Evolutionary conservation across 2,797 vertebrate genomes (phyloP).

Genomic region (Muraenolepis orangiensis): DNA sequence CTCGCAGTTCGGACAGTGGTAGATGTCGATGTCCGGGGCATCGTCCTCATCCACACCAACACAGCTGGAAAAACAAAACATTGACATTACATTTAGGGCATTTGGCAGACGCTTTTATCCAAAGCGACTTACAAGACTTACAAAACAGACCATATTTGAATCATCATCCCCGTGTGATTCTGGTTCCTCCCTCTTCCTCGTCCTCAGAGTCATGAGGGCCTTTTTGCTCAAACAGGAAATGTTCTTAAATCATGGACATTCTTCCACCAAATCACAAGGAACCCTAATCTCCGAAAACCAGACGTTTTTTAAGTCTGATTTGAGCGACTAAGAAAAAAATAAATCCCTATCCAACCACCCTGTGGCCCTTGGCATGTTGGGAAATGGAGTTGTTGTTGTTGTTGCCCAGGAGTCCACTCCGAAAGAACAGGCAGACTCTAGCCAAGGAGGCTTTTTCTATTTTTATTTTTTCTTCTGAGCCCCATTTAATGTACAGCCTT

Average conservation of each 20-base stretch:
- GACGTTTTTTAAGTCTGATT: neutral
- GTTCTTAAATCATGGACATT: neutral
- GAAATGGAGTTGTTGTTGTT: neutral
- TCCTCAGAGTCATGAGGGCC: neutral
- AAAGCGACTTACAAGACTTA: no score
- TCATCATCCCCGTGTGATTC: neutral
- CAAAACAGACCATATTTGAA: conserved; percentile 38
- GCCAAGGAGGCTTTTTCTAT: neutral
- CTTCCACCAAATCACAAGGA: neutral
- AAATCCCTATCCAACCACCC: neutral
- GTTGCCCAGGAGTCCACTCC: neutral
- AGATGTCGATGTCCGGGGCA: conserved; percentile 95
- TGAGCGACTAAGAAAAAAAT: neutral
- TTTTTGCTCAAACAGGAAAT: neutral
- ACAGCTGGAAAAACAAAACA: conserved; percentile 82
- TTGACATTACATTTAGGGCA: no score
- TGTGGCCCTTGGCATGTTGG: neutral
- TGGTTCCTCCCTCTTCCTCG: neutral
- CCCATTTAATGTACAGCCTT: neutral
- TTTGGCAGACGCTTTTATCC: no score
- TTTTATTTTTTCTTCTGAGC: neutral
- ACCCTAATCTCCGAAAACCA: neutral
- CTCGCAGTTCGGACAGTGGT: conserved; percentile 98
- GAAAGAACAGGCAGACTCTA: neutral
- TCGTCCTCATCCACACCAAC: conserved; percentile 97